phyloP scores from a whole-genome alignment of 2,888 invertebrate genomes.

The Cerastis leucographa region DNA sequence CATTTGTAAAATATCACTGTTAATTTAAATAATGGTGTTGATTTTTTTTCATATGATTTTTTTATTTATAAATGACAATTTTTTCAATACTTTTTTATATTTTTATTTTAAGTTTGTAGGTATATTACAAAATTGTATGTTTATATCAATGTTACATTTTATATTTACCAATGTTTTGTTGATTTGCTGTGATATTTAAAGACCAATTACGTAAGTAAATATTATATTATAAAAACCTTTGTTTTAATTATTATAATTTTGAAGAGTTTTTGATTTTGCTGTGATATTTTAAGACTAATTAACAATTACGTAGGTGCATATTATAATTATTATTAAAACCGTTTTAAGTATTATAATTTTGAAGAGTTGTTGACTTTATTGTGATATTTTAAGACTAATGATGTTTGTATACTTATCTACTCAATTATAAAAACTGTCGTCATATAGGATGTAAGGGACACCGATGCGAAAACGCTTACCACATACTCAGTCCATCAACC shows the following conservation, averaged over 20 bases:
- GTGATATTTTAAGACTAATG: slow-evolving; percentile 42
- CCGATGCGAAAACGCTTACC: too few relatives aligned
- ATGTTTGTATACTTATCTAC: slow-evolving; percentile 42
- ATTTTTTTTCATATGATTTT: slow-evolving; percentile 34
- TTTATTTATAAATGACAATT: slow-evolving; percentile 40
- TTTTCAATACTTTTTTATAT: slow-evolving; percentile 27
- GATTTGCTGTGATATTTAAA: slow-evolving; percentile 41
- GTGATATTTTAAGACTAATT: slow-evolving; percentile 44
- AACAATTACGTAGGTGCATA: slow-evolving; percentile 38
- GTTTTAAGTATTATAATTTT: slow-evolving; percentile 38
- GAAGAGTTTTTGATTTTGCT: slow-evolving; percentile 38
- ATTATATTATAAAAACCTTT: slow-evolving; percentile 34
- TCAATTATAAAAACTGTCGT: slow-evolving; percentile 42
- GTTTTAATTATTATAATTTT: slow-evolving; percentile 40
- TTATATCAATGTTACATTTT: slow-evolving; percentile 37
- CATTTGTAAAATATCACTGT: slow-evolving; percentile 32
- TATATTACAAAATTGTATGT: slow-evolving; percentile 32
- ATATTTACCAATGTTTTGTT: slow-evolving; percentile 40
- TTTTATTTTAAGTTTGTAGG: slow-evolving; percentile 35
- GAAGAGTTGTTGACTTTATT: slow-evolving; percentile 42
- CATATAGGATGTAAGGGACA: slow-evolving; percentile 4
- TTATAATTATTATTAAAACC: slow-evolving; percentile 39
- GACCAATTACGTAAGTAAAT: slow-evolving; percentile 38
- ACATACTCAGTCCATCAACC: too few relatives aligned
- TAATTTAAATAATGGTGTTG: slow-evolving; percentile 42